Evolutionary conservation across 2,113 vertebrate genomes (phyloP), one percentile per base, ranked within the genome.

Genomic region (Atractosteus spatula): DNA sequence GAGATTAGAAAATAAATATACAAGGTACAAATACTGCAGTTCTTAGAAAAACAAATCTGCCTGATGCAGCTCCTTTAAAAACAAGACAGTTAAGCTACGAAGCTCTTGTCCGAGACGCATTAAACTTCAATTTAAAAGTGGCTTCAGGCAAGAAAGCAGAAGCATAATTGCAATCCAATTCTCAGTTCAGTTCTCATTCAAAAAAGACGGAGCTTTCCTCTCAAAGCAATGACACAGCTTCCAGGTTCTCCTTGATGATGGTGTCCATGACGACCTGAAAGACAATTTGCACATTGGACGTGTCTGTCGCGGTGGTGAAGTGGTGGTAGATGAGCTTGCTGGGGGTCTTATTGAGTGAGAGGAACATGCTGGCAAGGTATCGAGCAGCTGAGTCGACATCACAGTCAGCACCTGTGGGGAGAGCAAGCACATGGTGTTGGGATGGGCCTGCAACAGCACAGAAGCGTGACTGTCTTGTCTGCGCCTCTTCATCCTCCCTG

Each of bases 261-360:
- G 85, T 92, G 83, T 92, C 90, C 91, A 91, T 92, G 0, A 93
- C 92, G n/a, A 92, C 90, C 83, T 93, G 90, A 70, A 92, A 92
- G 62, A 93, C 89, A 0, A 92, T 83, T 83, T 93, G 88, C 63
- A 93, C 82, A 77, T 91, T 92, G 78, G 89, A 91, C 61, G 89
- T 92, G 89, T 92, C 92, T 0, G 91, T 93, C 0, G 91, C 91
- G 0, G 89, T 92, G 78, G 91, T 93, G 85, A 93, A 93, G 81
- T 93, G 90, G 68, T 92, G 87, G 80, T 90, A 91, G 75, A 91
- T 79, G 69, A 92, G 87, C 70, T 90, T 91, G 69, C 71, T 81
- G 29, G 86, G 86, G 0, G 13, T 80, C 42, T 68, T 2, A 70
- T 89, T 91, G 44, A 89, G 84, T 0, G 88, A 87, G 66, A 88